Base-by-base conservation (phyloP, 2,888 invertebrate species). In the Bimastos eiseni region DNA sequence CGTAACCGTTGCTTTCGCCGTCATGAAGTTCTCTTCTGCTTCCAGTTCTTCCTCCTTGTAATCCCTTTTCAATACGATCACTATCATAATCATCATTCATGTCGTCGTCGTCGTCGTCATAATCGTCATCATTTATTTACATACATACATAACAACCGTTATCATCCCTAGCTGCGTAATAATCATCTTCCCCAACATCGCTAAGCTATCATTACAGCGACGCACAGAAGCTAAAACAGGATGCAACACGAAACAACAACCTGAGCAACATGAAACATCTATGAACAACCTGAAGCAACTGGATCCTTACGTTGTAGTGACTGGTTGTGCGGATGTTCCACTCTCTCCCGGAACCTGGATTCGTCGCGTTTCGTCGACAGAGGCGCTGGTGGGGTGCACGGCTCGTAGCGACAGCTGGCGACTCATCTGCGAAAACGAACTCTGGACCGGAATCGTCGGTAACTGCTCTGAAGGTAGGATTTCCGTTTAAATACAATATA, bases 341-440 rank as follows among this genome's bases (percentile, higher is more conserved):
- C 36, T 30, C 24, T 37, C 89, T 24, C 13, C 89, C n/a, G 89
- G 89, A 89, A 41, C 49, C 33, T 49, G 89, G 89, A 36, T 89
- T 37, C 33, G 44, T 21, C 33, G 89, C n/a, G 33, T 34, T 34
- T 41, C 44, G 33, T 41, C 89, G 33, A 49, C 36, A 19, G 89
- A 44, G 37, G 38, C 44, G 33, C 89, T 89, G 37, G 37, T 89
- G 30, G 89, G 49, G 41, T 89, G 89, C 34, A 41, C n/a, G 89
- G 89, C 33, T 33, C 37, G 49, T 33, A 49, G 89, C 49, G 89
- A 49, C 41, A 37, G 1, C 41, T 89, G 89, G 89, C 41, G 41
- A 33, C 89, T 89, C 41, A 41, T 33, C 19, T 89, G 89, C 49
- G 89, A 89, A 33, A 49, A 89, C 36, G 41, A 49, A 3, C 4